These are phyloP conservation scores for Stenodema calcarata DNA, from an alignment of 2,888 invertebrate genomes.

Conservation along the genomic window DNA sequence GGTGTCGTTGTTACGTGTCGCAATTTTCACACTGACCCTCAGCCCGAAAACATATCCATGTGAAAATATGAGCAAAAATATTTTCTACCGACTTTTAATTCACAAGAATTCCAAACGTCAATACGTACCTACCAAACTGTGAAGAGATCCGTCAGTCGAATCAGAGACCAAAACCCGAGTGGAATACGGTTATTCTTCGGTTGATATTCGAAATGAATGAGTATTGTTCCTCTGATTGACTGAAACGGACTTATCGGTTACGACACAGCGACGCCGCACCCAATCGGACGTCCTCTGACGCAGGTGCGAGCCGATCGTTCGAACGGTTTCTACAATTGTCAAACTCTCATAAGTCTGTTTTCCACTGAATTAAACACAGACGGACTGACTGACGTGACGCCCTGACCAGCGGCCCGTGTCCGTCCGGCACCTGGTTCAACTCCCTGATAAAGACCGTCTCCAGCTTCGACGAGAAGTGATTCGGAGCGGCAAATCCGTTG, in stretches of 20 bases:
- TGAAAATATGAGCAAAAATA: too few species aligned
- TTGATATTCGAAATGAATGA: too few species aligned
- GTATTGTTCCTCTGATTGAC: neutral
- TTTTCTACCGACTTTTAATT: too few species aligned
- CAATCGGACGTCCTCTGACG: neutral
- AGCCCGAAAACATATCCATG: too few species aligned
- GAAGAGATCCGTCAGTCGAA: too few species aligned
- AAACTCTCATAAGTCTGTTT: neutral
- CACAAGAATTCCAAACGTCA: too few species aligned
- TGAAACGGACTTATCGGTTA: neutral
- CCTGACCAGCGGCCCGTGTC: constrained; percentile 8
- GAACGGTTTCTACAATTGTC: constrained; percentile 26
- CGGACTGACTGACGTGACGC: neutral
- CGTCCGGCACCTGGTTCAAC: neutral
- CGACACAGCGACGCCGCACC: neutral
- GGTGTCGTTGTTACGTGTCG: too few species aligned
- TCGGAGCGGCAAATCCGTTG: constrained; percentile 25
- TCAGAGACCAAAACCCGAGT: too few species aligned
- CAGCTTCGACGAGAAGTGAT: neutral
- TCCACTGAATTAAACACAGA: constrained; percentile 12
- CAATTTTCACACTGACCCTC: too few species aligned
- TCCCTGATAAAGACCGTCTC: neutral
- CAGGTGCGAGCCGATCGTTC: neutral
- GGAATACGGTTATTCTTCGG: too few species aligned
- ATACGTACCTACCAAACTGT: too few species aligned